A percentile compares a stretch with the other conserved stretches of the same genome.
Conservation (phyloP, 2,888 invertebrate genomes). For the Clostera curtula region DNA sequence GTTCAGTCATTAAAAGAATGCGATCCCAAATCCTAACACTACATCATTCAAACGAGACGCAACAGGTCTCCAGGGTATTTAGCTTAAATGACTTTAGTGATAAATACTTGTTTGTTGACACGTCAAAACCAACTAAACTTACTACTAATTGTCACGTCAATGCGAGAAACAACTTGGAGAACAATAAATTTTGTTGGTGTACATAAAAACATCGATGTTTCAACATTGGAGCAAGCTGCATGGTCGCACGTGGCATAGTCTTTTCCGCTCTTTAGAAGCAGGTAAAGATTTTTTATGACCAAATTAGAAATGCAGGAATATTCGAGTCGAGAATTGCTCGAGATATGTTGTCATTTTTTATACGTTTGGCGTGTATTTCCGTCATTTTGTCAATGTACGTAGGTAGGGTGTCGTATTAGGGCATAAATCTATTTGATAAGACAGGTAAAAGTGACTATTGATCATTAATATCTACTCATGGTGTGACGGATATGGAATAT, state of each 20-base stretch:
- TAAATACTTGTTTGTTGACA: constrained; percentile 1
- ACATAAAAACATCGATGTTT: constrained; percentile 19
- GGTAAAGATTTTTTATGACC: constrained; percentile 62
- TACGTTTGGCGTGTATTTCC: constrained; percentile 30
- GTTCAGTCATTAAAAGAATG: no score
- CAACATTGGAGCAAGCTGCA: constrained; percentile 43
- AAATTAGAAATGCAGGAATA: constrained; percentile 52
- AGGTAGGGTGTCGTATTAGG: no score
- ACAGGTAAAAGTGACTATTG: no score
- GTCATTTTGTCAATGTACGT: constrained; percentile 28
- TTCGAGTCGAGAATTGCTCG: constrained; percentile 45
- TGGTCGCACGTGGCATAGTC: constrained; percentile 66
- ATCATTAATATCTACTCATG: no score
- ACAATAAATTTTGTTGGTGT: constrained; percentile 22
- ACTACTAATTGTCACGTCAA: constrained; percentile 23
- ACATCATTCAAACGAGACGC: background rate
- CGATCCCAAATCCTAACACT: no score
- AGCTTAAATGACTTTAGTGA: background rate
- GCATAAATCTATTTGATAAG: no score
- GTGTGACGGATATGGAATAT: no score
- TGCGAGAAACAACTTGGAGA: constrained; percentile 20
- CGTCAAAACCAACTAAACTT: background rate
- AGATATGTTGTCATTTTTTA: constrained; percentile 26
- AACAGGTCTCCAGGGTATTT: background rate
- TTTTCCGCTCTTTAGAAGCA: constrained; percentile 66